These are phyloP conservation scores for Enteromius argenteus DNA, from an alignment of 2,797 vertebrate genomes.

Conservation along the genomic window DNA sequence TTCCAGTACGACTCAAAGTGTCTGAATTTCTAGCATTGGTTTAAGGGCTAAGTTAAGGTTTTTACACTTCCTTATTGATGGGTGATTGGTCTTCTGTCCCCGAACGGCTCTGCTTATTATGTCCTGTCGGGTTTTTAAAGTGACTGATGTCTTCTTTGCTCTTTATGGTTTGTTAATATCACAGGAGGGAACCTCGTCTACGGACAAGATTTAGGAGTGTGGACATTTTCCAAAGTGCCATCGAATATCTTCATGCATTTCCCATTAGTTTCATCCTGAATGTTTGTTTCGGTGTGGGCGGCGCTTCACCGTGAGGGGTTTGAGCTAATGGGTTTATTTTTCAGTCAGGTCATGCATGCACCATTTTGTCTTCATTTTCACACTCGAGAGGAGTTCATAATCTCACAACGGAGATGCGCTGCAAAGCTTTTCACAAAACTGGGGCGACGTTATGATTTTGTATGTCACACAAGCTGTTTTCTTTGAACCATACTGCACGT, in stretches of 20 bases:
- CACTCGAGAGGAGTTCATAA: conserved; percentile 18
- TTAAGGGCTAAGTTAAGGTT: conserved; percentile 53
- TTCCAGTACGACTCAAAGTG: conserved; percentile 21
- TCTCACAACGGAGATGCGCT: not conserved
- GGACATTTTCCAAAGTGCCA: conserved; percentile 63
- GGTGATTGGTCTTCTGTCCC: conserved; percentile 26
- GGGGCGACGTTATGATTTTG: not conserved
- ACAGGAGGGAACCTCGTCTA: conserved; percentile 32
- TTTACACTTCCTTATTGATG: conserved; percentile 32
- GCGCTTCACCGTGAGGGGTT: not conserved
- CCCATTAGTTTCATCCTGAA: conserved; percentile 29
- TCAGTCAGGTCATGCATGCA: conserved; percentile 16
- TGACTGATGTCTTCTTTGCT: conserved; percentile 53
- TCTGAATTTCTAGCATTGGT: conserved; percentile 29
- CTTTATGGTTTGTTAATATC: conserved; percentile 50
- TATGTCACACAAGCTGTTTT: not conserved
- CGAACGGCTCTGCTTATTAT: conserved; percentile 21
- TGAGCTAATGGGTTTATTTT: conserved; percentile 21
- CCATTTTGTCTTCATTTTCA: conserved; percentile 30
- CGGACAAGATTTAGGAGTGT: conserved; percentile 23
- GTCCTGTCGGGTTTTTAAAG: conserved; percentile 30
- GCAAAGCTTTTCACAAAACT: conserved; percentile 8
- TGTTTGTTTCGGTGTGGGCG: conserved; percentile 16
- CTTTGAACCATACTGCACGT: conserved; percentile 5
- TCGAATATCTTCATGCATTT: conserved; percentile 50